Base-by-base conservation (phyloP, 2,797 vertebrate genomes). In the Silurus lanzhouensis region DNA sequence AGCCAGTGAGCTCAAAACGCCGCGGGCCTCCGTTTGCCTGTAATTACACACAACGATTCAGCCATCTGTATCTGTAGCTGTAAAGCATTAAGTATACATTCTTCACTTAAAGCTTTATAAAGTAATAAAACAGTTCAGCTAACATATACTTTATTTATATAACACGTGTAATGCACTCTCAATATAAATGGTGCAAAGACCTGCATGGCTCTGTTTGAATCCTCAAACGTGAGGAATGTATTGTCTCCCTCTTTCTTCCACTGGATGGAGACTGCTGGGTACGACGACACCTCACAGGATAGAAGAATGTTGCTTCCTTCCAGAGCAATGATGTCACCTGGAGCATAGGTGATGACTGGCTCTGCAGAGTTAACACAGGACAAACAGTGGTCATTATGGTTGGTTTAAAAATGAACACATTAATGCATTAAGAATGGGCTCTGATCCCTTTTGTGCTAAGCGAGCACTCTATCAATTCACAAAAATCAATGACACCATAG, bases 231-330 rank as follows among this genome's bases (percentile, higher is more conserved):
- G 46, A 91, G 86, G 25, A 90, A 84, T n/a, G 88, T 85, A 57
- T 85, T 77, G 12, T 87, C 88, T 14, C 91, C 91, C 6, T 92
- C 91, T 83, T 93, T 93, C 68, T 85, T 89, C 92, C 92, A 93
- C 38, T 91, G 90, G 22, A 93, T 85, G 70, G 91, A 87, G 1
- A 92, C 92, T 83, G 89, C 52, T 15, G 92, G 92, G 75, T 91
- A 92, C 0, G 90, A 92, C 13, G 90, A 90, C 25, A 92, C 92
- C 86, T 92, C 92, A 72, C 92, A 93, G 74, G 91, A 91, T 46
- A 93, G 89, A 31, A 92, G 89, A 46, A 91, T 81, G 64, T 92
- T 90, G 82, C 90, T 92, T 88, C 92, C 92, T 84, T 88, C 86
- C 48, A 88, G 58, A 67, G 86, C 87, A 20, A 90, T 71, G 15